A percentile compares a stretch with the other conserved stretches of the same genome.
Evolutionary conservation across 2,888 invertebrate species (phyloP).

Genomic region (Keiferia lycopersicella): DNA sequence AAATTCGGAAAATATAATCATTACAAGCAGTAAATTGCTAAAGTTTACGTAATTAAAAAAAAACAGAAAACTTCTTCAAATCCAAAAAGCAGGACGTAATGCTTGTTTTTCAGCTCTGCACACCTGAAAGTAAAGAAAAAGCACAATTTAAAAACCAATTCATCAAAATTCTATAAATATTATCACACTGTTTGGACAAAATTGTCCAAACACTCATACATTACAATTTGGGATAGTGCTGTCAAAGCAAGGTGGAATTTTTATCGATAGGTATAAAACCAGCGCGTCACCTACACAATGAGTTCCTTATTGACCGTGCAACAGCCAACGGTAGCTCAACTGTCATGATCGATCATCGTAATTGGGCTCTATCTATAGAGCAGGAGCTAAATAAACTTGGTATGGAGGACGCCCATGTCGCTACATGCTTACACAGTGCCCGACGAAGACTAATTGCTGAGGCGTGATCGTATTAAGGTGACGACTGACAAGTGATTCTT

Average conservation of each 20-base stretch:
- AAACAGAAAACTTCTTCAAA: conserved; percentile 21
- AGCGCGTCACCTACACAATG: conserved; percentile 50
- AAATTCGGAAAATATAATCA: no score
- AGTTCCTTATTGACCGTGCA: conserved; percentile 54
- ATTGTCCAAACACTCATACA: conserved; percentile 51
- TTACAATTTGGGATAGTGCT: conserved; percentile 61
- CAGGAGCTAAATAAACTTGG: conserved; percentile 57
- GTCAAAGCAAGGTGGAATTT: conserved; percentile 51
- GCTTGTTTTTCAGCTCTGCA: neutral
- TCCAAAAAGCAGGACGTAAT: neutral
- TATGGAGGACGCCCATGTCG: conserved; percentile 57
- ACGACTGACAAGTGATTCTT: conserved; percentile 44
- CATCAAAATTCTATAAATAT: conserved; percentile 27
- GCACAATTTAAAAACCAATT: conserved; percentile 20
- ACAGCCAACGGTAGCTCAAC: conserved; percentile 51
- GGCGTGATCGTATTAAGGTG: conserved; percentile 44
- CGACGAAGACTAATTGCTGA: conserved; percentile 46
- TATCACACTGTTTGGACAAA: conserved; percentile 31
- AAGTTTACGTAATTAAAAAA: neutral
- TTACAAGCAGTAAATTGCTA: no score
- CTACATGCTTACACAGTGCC: conserved; percentile 45
- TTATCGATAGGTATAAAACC: conserved; percentile 59
- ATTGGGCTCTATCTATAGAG: conserved; percentile 52
- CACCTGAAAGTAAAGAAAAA: conserved; percentile 30
- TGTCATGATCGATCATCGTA: conserved; percentile 71